A percentile compares a stretch with the other conserved stretches of the same genome.
These are phyloP conservation scores for Conomelus anceps DNA, from an alignment of 2,888 invertebrate genomes.

Conservation along the genomic window DNA sequence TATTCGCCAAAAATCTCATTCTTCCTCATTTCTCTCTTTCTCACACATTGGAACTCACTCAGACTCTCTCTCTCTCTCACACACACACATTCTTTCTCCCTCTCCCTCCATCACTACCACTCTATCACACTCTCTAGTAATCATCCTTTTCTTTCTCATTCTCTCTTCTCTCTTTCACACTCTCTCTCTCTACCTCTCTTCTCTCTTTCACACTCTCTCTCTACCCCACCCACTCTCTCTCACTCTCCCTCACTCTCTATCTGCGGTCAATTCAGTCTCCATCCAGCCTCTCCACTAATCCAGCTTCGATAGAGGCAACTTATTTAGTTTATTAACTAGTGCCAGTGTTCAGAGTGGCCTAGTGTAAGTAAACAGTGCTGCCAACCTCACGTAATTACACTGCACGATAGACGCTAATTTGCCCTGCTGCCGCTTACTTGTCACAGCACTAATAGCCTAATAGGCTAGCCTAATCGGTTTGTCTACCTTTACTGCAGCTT, in stretches of 20 bases:
- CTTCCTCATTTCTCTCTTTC: constrained; percentile 14
- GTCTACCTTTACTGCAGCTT: neutral
- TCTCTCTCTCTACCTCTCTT: constrained; percentile 10
- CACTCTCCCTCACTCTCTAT: constrained; percentile 1
- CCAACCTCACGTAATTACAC: no score
- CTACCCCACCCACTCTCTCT: constrained; percentile 20
- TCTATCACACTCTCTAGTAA: constrained; percentile 2
- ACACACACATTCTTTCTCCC: constrained; percentile 26
- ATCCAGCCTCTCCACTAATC: no score
- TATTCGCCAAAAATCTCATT: no score
- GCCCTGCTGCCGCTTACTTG: no score
- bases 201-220: constrained; percentile 27
- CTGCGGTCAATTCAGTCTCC: no score
- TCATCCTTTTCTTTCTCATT: constrained; percentile 2
- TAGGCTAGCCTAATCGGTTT: constrained; percentile 18
- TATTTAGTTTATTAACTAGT: no score
- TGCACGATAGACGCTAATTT: no score
- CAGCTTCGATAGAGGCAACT: no score
- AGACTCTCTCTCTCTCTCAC: constrained; percentile 11
- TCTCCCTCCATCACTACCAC: constrained; percentile 23
- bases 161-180: no score
- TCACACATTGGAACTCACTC: no score
- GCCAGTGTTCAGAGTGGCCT: no score
- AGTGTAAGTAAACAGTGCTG: no score
- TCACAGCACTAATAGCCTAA: constrained; percentile 8